These are phyloP conservation scores for Helleia helle DNA, from an alignment of 2,888 invertebrate species.

Conservation along the genomic window DNA sequence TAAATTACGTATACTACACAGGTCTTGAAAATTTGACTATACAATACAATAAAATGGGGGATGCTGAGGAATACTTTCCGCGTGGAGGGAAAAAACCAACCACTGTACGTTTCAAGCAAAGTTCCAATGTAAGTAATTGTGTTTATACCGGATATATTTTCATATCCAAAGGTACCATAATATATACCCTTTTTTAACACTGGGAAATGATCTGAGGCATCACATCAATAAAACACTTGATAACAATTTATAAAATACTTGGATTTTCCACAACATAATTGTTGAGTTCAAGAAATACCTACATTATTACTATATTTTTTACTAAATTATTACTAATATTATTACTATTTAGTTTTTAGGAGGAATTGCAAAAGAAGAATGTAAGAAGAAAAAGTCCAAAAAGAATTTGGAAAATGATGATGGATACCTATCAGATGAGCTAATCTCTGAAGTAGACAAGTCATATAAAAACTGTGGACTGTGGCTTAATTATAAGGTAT, in stretches of 20 bases:
- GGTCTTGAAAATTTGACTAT: neutral
- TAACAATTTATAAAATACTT: too few species aligned
- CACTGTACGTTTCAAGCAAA: slow-evolving; percentile 53
- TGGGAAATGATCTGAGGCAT: too few species aligned
- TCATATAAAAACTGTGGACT: slow-evolving; percentile 48
- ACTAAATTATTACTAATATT: neutral
- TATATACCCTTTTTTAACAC: too few species aligned
- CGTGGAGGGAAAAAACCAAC: slow-evolving; percentile 70
- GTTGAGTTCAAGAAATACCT: neutral
- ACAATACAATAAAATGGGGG: slow-evolving; percentile 45
- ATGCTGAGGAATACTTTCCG: slow-evolving; percentile 72
- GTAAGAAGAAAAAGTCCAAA: slow-evolving; percentile 48
- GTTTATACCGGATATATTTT: slow-evolving; percentile 4
- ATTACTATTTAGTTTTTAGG: slow-evolving; percentile 42
- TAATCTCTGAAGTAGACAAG: slow-evolving; percentile 37
- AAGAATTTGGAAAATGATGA: slow-evolving; percentile 54
- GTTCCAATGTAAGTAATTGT: slow-evolving; percentile 46
- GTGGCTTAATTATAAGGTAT: slow-evolving; percentile 49
- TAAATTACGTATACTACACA: too few species aligned
- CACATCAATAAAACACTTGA: too few species aligned
- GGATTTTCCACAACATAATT: neutral
- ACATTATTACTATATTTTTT: neutral
- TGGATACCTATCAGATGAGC: slow-evolving; percentile 60
- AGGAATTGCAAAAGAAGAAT: slow-evolving; percentile 51
- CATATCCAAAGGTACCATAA: too few species aligned